Conservation (phyloP, 2,113 vertebrate genomes). For the Rhipidura dahli region DNA sequence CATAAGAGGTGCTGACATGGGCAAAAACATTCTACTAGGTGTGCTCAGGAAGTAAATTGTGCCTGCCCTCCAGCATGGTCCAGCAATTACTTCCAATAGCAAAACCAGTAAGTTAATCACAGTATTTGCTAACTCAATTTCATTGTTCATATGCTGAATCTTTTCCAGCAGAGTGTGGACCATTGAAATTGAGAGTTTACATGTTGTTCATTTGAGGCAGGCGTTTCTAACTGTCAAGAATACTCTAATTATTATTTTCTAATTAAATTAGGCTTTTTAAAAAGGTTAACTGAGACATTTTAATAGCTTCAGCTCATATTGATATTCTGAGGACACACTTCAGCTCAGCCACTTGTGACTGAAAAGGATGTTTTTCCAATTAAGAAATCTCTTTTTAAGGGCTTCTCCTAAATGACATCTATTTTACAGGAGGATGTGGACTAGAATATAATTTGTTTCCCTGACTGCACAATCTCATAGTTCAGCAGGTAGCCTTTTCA, state of each 20-base stretch:
- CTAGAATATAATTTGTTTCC: constrained; percentile 28
- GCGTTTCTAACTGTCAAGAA: constrained; percentile 45
- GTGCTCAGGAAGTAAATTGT: constrained; percentile 60
- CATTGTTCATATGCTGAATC: constrained; percentile 22
- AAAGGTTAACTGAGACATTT: constrained; percentile 72
- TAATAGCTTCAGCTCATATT: constrained; percentile 70
- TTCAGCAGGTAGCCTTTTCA: background rate
- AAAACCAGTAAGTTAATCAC: constrained; percentile 67
- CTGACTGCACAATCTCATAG: background rate
- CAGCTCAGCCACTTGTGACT: constrained; percentile 64
- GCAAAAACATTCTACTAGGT: constrained; percentile 54
- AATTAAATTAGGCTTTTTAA: constrained; percentile 73
- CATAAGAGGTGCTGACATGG: constrained; percentile 35
- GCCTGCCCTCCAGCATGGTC: constrained; percentile 36
- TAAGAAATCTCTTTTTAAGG: constrained; percentile 69
- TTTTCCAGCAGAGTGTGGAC: constrained; percentile 13
- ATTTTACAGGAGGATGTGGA: constrained; percentile 49
- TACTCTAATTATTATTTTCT: constrained; percentile 69
- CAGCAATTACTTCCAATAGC: constrained; percentile 61
- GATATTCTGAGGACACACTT: constrained; percentile 71
- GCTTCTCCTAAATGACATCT: constrained; percentile 63
- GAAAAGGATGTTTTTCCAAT: constrained; percentile 67
- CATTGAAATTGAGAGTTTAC: constrained; percentile 20
- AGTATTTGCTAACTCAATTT: constrained; percentile 28
- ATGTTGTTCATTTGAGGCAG: constrained; percentile 48